Conservation (phyloP, 2,888 invertebrate species). For the Alloscopus bannaensis region DNA sequence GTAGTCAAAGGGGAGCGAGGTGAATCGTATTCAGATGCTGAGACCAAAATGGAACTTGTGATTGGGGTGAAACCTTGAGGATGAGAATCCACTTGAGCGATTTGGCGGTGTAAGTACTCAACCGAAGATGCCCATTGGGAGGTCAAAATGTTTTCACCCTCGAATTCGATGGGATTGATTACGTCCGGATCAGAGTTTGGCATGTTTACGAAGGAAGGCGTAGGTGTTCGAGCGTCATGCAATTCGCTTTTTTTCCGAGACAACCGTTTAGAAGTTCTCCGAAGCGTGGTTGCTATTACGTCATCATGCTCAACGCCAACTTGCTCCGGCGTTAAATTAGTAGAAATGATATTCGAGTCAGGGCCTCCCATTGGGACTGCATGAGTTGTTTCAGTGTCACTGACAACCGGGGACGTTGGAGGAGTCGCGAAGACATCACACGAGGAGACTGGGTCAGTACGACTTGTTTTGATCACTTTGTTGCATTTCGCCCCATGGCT, state of each 20-base stretch:
- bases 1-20: too few relatives aligned
- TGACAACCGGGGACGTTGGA: neutral
- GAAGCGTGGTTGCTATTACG: neutral
- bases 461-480: neutral
- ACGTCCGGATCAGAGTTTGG: too few relatives aligned
- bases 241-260: neutral
- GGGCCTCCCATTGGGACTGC: neutral
- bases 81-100: too few relatives aligned
- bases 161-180: too few relatives aligned
- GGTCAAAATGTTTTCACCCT: too few relatives aligned
- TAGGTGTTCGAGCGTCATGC: neutral
- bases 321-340: neutral
- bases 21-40: too few relatives aligned
- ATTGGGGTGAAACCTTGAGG: neutral
- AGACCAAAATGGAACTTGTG: too few relatives aligned
- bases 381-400: neutral
- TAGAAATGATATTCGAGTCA: neutral
- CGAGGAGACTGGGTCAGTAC: neutral
- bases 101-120: too few relatives aligned
- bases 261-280: neutral
- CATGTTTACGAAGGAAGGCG: too few relatives aligned
- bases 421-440: slow-evolving; percentile 5
- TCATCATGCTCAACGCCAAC: neutral
- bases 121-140: too few relatives aligned
- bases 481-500: neutral